Evolutionary conservation across 1,140 invertebrate genomes (phyloP), one percentile per base, ranked within the genome.

Genomic region (Pogonognathellus flavescens): DNA sequence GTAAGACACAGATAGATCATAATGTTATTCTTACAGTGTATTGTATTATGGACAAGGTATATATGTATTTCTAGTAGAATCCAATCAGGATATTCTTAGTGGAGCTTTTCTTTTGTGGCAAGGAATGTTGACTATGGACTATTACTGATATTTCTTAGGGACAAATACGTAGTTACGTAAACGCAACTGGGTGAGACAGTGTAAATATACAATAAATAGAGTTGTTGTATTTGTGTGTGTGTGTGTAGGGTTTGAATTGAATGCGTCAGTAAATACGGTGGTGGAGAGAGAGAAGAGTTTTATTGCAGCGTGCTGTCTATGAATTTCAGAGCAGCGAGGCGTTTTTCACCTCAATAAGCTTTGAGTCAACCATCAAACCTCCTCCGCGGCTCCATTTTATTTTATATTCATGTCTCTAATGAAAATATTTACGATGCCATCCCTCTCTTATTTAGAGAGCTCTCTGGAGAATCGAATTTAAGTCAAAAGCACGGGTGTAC

Each of bases 281-380:
- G 60, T 13, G 60, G 25, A 11, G 62, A 66, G 13, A 81, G 50
- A 81, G 50, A 50, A 81, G 80, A 81, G 53, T 81, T 57, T 81
- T 57, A 81, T 81, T 81, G 52, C 20, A 81, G n/a, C 18, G 50
- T 81, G 50, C 55, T 81, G 80, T 55, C 80, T 81, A 81, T 81
- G 80, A 81, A 81, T 81, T 81, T 81, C 55, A 81, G 80, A 81
- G 80, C 22, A 55, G 80, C 18, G 50, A 81, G 80, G 80, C 80
- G 80, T 81, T 81, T 81, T 81, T 81, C 80, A 81, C 80, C 80
- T 81, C 53, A 81, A 57, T 57, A 55, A 57, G 50, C 18, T 50
- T 41, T 50, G 53, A 81, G 50, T 55, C 50, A 57, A 55, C 13
- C 70, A 76, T 76, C 70, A 76, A 57, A 76, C 70, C 70, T 41